These are phyloP conservation scores for Scomberomorus guttatus DNA, from an alignment of 2,797 vertebrate species.

Conservation along the genomic window DNA sequence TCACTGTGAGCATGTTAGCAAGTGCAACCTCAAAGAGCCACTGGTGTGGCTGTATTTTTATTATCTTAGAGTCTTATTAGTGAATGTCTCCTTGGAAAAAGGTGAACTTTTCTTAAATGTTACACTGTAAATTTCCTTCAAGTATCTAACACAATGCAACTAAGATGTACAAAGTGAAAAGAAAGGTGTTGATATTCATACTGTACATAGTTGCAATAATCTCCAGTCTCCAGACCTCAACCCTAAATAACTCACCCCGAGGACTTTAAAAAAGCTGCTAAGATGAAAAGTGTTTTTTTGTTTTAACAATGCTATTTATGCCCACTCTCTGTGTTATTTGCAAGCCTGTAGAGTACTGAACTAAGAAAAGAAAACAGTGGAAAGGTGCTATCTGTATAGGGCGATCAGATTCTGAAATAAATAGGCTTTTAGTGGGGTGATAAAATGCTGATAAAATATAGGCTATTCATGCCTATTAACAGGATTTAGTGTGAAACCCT, in stretches of 20 bases:
- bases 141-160: neutral
- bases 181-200: neutral
- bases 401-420: conserved; percentile 33
- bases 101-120: neutral
- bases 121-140: conserved; percentile 2
- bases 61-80: too few species aligned
- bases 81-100: neutral
- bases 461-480: conserved; percentile 21
- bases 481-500: conserved; percentile 30
- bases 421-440: conserved; percentile 20
- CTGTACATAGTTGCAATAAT: conserved; percentile 16
- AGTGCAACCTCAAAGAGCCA: too few species aligned
- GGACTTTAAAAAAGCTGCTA: conserved; percentile 24
- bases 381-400: conserved; percentile 48
- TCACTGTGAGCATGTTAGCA: too few species aligned
- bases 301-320: conserved; percentile 30
- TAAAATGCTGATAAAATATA: conserved; percentile 24
- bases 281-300: conserved; percentile 16
- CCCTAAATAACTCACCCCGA: conserved; percentile 17
- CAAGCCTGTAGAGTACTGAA: conserved; percentile 42
- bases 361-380: conserved; percentile 43
- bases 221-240: neutral
- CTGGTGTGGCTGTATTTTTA: too few species aligned
- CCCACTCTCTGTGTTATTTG: conserved; percentile 41
- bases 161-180: neutral